Percentiles rank a stretch among this genome's conserved stretches.
Conservation (phyloP, 2,888 invertebrate species). For the Portevinia maculata region DNA sequence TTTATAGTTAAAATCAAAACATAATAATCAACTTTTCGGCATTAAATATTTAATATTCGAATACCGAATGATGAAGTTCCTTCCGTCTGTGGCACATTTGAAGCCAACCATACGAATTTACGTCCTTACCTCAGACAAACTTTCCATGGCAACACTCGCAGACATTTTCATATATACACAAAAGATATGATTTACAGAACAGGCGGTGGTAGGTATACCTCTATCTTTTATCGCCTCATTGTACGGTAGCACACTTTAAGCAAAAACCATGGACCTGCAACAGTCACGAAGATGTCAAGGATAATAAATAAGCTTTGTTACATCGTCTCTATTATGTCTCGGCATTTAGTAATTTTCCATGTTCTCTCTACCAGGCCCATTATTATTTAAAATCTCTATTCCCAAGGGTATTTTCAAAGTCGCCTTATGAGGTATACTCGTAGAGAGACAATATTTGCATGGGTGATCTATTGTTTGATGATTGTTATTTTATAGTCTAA, state of each 20-base stretch:
- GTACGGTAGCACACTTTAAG: not conserved
- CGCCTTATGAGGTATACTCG: not conserved
- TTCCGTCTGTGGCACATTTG: not conserved
- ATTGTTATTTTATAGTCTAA: constrained; percentile 24
- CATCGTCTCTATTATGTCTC: constrained; percentile 30
- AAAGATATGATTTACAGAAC: constrained; percentile 2
- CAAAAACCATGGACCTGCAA: constrained; percentile 2
- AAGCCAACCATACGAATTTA: constrained; percentile 4
- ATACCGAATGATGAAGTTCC: not conserved
- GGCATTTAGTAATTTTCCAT: constrained; percentile 29
- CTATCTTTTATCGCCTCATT: too few relatives aligned
- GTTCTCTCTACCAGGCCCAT: constrained; percentile 11
- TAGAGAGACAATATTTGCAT: not conserved
- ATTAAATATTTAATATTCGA: not conserved
- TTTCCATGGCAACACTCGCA: constrained; percentile 1
- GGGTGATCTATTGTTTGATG: constrained; percentile 48
- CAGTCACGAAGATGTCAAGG: constrained; percentile 47
- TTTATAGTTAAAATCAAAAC: too few relatives aligned
- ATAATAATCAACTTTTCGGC: too few relatives aligned
- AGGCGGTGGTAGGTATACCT: too few relatives aligned
- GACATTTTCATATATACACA: constrained; percentile 18
- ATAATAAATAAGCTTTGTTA: constrained; percentile 54
- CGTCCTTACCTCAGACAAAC: not conserved
- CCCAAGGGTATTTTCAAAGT: not conserved
- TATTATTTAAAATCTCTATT: constrained; percentile 6